phyloP scores from a whole-genome alignment of 2,797 vertebrate genomes.

The Serranus cabrilla region DNA sequence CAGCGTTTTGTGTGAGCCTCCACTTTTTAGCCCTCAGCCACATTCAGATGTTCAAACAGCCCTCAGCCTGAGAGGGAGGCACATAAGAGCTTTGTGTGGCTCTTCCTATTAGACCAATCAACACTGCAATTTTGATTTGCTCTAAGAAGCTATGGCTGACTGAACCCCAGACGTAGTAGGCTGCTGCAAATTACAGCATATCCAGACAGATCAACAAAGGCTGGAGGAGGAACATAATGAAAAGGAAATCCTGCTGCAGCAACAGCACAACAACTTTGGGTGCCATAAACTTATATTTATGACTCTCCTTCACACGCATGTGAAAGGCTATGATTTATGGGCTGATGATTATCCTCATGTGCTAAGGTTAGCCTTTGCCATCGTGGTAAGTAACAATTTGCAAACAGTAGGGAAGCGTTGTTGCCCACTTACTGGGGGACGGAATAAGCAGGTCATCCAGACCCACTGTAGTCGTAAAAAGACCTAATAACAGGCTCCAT shows the following conservation, averaged over 20 bases:
- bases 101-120: slow-evolving; percentile 51
- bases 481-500: slow-evolving; percentile 48
- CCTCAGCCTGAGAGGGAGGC: slow-evolving; percentile 15
- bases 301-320: not conserved
- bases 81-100: slow-evolving; percentile 10
- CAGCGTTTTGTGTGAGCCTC: slow-evolving; percentile 1
- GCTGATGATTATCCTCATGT: slow-evolving; percentile 32
- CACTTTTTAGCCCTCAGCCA: slow-evolving; percentile 17
- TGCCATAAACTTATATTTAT: slow-evolving; percentile 35
- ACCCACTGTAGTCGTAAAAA: slow-evolving; percentile 40
- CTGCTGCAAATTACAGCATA: slow-evolving; percentile 37
- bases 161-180: slow-evolving; percentile 15
- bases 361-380: slow-evolving; percentile 17
- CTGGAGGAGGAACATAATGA: slow-evolving; percentile 17
- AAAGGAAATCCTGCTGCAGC: slow-evolving; percentile 18
- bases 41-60: slow-evolving; percentile 45
- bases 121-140: slow-evolving; percentile 49
- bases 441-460: slow-evolving; percentile 10
- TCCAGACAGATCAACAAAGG: slow-evolving; percentile 37
- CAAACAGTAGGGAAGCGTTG: slow-evolving; percentile 39
- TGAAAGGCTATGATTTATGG: slow-evolving; percentile 49
- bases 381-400: slow-evolving; percentile 62
- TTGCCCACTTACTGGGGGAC: slow-evolving; percentile 33
- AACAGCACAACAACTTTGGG: slow-evolving; percentile 8
- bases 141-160: slow-evolving; percentile 29